phyloP scores from a whole-genome alignment of 2,797 vertebrate genomes.

The Sebastes iracundus region DNA sequence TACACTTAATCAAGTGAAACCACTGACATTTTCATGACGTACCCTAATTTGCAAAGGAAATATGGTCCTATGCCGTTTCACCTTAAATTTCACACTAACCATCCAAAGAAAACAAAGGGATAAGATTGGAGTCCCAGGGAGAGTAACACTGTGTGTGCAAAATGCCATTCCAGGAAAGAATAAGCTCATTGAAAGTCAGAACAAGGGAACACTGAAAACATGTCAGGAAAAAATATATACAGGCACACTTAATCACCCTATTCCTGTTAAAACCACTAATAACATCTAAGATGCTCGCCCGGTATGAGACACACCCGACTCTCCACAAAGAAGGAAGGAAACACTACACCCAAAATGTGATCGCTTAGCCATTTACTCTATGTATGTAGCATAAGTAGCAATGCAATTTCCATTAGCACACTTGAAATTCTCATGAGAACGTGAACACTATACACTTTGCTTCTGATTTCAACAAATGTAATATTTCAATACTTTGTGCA shows the following conservation, averaged over 20 bases:
- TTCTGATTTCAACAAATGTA: not conserved
- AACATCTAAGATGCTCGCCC: constrained; percentile 22
- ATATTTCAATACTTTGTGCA: not conserved
- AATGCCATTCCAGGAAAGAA: constrained; percentile 30
- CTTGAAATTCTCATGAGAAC: not conserved
- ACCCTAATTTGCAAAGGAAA: constrained; percentile 54
- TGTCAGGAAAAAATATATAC: not conserved
- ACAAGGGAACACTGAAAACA: constrained; percentile 21
- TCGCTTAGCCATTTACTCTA: not conserved
- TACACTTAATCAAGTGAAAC: constrained; percentile 57
- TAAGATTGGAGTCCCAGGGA: constrained; percentile 44
- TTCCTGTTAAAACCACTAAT: constrained; percentile 60
- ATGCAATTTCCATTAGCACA: not conserved
- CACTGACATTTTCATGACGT: constrained; percentile 68
- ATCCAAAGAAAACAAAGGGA: constrained; percentile 67
- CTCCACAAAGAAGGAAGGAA: constrained; percentile 22
- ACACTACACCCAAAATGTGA: constrained; percentile 14
- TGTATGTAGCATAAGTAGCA: not conserved
- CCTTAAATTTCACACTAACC: constrained; percentile 42
- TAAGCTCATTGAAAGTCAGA: constrained; percentile 21
- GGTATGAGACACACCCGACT: constrained; percentile 12
- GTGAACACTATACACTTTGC: not conserved
- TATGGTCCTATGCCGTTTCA: constrained; percentile 31
- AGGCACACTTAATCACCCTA: constrained; percentile 36
- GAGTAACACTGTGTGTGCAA: constrained; percentile 34